Conservation (phyloP, 2,113 vertebrate genomes). For the Atherinomorus stipes region DNA sequence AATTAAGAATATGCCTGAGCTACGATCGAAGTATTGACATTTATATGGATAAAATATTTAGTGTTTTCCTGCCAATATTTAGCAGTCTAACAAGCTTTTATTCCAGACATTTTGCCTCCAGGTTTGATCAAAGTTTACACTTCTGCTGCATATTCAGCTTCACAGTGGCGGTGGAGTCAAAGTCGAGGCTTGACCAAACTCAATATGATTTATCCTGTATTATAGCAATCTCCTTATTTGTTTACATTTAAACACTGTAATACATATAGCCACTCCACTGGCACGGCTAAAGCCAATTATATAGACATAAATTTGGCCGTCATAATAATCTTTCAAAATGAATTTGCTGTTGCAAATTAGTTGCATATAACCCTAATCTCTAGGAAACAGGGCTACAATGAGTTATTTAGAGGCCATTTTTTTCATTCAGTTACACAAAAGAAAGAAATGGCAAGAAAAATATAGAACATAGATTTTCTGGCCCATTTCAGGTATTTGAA, state of each 20-base stretch:
- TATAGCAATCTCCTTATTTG: not conserved
- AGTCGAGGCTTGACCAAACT: not conserved
- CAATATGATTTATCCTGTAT: not conserved
- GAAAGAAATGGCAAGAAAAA: too few species aligned
- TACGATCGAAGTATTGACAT: not conserved
- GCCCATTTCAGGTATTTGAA: too few species aligned
- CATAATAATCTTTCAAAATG: not conserved
- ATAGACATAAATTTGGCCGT: conserved; percentile 1
- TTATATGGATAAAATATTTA: conserved; percentile 5
- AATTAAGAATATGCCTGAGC: not conserved
- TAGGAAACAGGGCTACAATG: not conserved
- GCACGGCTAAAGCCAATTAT: not conserved
- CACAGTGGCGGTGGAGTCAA: not conserved
- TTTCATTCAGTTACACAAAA: too few species aligned
- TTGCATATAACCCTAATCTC: not conserved
- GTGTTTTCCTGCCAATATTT: not conserved
- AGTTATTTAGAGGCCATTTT: not conserved
- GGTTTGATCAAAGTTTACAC: not conserved
- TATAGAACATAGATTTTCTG: too few species aligned
- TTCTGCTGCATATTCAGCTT: not conserved
- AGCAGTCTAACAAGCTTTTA: not conserved
- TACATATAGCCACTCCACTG: not conserved
- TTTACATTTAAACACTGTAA: not conserved
- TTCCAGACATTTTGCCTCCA: conserved; percentile 1
- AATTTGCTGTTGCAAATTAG: not conserved